Evolutionary conservation across 2,888 invertebrate genomes (phyloP), one percentile per base, ranked within the genome.

Genomic region (Ormia ochracea): DNA sequence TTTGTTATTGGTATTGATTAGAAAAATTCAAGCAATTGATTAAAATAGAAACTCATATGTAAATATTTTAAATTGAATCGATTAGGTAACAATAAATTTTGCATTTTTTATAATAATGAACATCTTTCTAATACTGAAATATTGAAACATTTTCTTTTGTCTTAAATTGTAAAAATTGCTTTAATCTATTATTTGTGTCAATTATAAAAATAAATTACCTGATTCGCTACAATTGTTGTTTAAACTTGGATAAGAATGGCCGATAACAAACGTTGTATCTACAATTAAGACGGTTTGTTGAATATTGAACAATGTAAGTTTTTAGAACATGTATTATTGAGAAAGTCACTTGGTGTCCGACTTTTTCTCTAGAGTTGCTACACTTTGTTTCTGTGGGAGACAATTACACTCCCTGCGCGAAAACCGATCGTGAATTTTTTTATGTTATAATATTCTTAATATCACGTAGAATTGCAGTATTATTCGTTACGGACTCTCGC

Each of bases 201-300:
- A 14, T 17, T 31, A 31, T n/a, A 31, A 43, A 38, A 33, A 31
- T 33, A 14, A 43, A 41, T 21, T 76, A 76, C 75, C 72, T 75
- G 33, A 50, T 56, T 38, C 9, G 43, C 36, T 41, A 50, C 41
- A 12, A 10, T n/a, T 38, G 41, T 36, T 12, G 38, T 48, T 14
- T 23, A 69, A 73, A 68, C 38, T 66, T 48, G 33, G 38, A 26
- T 56, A 28, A 1, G 52, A 69, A 52, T 48, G 36, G 48, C 36
- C 56, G 38, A 54, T 72, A 21, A 68, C 19, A 43, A 48, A 45
- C 56, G 76, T 61, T 52, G 74, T 81, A 63, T 82, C 76, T 74
- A 76, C 43, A 45, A 70, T 74, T 56, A 82, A 84, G 78, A 84
- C 84, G 84, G 84, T 70, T 70, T 52, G 28, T 41, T 45, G 65